These are phyloP conservation scores for Melipona quadrifasciata DNA, from an alignment of 1,140 invertebrate genomes.

Conservation along the genomic window DNA sequence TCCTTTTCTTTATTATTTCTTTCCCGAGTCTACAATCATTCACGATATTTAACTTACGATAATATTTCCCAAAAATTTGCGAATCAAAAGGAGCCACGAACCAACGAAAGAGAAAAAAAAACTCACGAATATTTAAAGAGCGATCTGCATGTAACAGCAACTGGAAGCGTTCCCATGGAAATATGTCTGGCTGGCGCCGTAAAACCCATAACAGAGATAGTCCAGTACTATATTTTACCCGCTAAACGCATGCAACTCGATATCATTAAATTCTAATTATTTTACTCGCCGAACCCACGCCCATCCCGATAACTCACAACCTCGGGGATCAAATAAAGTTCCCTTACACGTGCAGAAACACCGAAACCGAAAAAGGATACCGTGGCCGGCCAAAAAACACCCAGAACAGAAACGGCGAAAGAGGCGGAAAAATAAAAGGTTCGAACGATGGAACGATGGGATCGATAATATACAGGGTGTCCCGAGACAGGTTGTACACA, in stretches of 20 bases:
- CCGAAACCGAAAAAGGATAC: neutral
- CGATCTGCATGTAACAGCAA: neutral
- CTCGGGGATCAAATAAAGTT: neutral
- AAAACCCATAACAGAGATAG: neutral
- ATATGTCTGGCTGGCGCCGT: neutral
- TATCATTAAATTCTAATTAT: neutral
- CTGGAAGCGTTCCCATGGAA: neutral
- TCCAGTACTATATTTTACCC: neutral
- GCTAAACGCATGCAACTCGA: neutral
- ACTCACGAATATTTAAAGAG: neutral
- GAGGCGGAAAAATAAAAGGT: too few relatives aligned
- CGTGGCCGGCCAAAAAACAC: neutral
- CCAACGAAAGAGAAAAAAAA: neutral
- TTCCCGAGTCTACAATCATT: neutral
- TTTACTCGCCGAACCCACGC: neutral
- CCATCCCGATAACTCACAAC: neutral
- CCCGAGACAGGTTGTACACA: neutral
- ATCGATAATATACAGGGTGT: neutral
- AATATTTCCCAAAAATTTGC: neutral
- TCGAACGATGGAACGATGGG: neutral
- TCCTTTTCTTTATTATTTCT: neutral
- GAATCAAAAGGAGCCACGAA: neutral
- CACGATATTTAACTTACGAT: neutral
- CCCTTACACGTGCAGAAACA: neutral
- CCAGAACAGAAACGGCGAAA: neutral